Evolutionary conservation across 2,113 vertebrate genomes (phyloP), one percentile per base, ranked within the genome.

Genomic region (Columba livia): DNA sequence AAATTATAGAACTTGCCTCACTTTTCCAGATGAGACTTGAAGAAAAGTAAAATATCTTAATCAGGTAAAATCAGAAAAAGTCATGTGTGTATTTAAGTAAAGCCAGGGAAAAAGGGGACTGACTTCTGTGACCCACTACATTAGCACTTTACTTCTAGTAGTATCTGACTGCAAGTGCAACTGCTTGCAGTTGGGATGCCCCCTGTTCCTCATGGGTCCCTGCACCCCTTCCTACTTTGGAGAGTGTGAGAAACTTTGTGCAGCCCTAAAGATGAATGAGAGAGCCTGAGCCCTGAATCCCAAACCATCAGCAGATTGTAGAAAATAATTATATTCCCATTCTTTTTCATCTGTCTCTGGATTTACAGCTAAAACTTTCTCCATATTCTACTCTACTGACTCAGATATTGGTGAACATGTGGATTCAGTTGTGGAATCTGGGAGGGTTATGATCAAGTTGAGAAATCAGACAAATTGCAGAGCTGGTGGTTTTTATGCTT

Each of bases 131-230:
- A 34, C 32, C 15, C 53, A 21, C 11, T 67, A 29, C 50, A 34
- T 38, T 34, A 56, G 6, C 5, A 18, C 50, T 11, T 10, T 56
- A 20, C 5, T 34, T 54, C 48, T 67, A 67, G n/a, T 42, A 34
- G 15, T 38, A 11, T 32, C 42, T 58, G 21, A 47, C 42, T 34
- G 54, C 6, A 64, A 48, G 29, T 6, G 9, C 18, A 66, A 15
- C 10, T 50, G 7, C 36, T 69, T 74, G 50, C 75, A 67, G 54
- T 67, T 5, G 15, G 62, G 71, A n/a, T 77, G 11, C 3, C 1
- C 5, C 3, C 1, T 51, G 4, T 42, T 79, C 32, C 16, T 83
- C 16, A 4, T 1, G 1, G 18, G 11, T 70, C 80, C 10, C 19
- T 7, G 61, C 23, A 20, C 29, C 44, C 24, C 34, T n/a, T 84